A percentile compares a stretch with the other conserved stretches of the same genome.
These are phyloP conservation scores for Ruditapes philippinarum DNA, from an alignment of 1,140 invertebrate genomes.

Conservation along the genomic window DNA sequence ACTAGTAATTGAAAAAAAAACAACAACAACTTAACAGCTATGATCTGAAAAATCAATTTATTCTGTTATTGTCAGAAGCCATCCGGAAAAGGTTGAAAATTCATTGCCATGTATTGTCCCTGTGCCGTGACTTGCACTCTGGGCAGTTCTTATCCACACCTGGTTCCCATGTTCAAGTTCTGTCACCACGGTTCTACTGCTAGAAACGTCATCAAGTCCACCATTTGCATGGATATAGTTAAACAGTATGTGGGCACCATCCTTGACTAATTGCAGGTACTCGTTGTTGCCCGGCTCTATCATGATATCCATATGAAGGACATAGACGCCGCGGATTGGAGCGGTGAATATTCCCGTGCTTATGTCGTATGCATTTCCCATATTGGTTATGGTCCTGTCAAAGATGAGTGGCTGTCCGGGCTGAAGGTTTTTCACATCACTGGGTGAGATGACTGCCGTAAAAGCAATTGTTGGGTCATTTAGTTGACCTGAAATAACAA, in stretches of 20 bases:
- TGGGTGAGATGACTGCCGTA: background rate
- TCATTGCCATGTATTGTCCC: slow-evolving; percentile 31
- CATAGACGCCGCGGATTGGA: slow-evolving; percentile 60
- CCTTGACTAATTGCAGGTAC: slow-evolving; percentile 39
- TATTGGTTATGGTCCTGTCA: slow-evolving; percentile 66
- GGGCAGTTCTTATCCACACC: slow-evolving; percentile 15
- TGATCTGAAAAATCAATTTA: too few relatives aligned
- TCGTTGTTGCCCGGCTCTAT: background rate
- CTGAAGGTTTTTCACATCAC: slow-evolving; percentile 27
- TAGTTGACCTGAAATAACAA: background rate
- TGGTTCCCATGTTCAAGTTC: slow-evolving; percentile 17
- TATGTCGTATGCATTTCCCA: slow-evolving; percentile 65
- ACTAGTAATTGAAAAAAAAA: too few relatives aligned
- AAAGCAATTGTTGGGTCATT: slow-evolving; percentile 21
- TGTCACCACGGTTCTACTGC: background rate
- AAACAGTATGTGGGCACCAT: background rate
- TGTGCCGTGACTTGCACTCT: background rate
- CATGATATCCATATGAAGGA: slow-evolving; percentile 52
- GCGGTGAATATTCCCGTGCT: slow-evolving; percentile 64
- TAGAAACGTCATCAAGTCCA: background rate
- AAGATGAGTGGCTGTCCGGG: slow-evolving; percentile 54
- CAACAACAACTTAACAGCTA: too few relatives aligned
- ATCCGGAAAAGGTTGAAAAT: slow-evolving; percentile 40
- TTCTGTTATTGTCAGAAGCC: slow-evolving; percentile 30
- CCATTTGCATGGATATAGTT: background rate